Conservation (phyloP, 2,113 vertebrate genomes). For the Vombatus ursinus region DNA sequence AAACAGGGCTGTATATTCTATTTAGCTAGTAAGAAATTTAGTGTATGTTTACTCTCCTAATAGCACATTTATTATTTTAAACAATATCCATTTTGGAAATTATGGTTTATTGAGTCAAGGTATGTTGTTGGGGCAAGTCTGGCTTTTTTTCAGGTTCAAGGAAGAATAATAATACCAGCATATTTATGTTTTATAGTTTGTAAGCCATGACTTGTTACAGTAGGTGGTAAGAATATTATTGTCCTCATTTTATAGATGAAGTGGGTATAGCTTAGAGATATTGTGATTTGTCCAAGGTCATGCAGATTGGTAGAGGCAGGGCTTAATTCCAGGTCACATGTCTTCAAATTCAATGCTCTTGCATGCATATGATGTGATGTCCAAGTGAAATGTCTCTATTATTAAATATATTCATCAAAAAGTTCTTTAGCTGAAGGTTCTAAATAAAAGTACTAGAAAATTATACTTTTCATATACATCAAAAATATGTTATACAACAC, state of each 20-base stretch:
- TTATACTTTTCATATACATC: not conserved
- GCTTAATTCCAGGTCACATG: not conserved
- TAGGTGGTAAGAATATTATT: not conserved
- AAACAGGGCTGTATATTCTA: not conserved
- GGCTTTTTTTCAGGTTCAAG: not conserved
- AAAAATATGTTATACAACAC: not conserved
- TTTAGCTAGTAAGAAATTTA: not conserved
- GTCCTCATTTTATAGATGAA: not conserved
- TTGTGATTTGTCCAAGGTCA: not conserved
- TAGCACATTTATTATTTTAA: not conserved
- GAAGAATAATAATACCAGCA: not conserved
- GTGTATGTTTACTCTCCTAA: not conserved
- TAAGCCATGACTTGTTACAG: not conserved
- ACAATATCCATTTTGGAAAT: not conserved
- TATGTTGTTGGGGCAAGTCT: not conserved
- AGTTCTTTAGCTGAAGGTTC: not conserved
- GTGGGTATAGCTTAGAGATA: not conserved
- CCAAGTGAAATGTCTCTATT: not conserved
- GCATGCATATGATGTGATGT: not conserved
- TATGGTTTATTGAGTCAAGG: not conserved
- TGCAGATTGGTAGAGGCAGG: not conserved
- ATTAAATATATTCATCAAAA: not conserved
- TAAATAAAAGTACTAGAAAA: not conserved
- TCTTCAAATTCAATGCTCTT: not conserved
- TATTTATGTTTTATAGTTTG: not conserved